A percentile compares a stretch with the other conserved stretches of the same genome.
Conservation (phyloP, 2,797 vertebrate species). For the Coendou prehensilis region DNA sequence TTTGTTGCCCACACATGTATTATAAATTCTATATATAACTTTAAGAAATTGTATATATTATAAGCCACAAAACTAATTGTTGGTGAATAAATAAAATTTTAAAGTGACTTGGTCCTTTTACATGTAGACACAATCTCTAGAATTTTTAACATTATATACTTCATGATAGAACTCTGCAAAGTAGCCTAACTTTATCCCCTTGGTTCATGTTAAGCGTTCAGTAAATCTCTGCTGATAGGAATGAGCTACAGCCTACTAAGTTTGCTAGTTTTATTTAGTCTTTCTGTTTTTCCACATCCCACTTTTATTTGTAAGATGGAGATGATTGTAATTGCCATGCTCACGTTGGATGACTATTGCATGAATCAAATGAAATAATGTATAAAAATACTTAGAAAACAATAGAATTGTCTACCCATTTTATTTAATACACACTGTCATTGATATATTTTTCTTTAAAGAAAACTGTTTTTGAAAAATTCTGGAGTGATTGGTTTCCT, state of each 20-base stretch:
- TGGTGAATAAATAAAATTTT: not conserved
- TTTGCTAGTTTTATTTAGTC: not conserved
- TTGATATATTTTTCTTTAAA: constrained; percentile 33
- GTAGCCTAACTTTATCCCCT: not conserved
- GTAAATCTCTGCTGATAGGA: not conserved
- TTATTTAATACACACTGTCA: not conserved
- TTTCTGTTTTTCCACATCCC: not conserved
- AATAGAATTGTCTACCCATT: not conserved
- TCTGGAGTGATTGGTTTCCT: not conserved
- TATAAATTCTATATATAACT: not conserved
- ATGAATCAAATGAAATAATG: not conserved
- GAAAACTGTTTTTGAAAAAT: not conserved
- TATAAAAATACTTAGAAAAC: not conserved
- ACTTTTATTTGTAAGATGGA: not conserved
- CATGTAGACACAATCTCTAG: not conserved
- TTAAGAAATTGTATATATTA: not conserved
- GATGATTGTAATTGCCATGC: not conserved
- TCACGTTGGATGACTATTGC: not conserved
- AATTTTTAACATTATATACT: not conserved
- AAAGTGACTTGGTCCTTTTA: not conserved
- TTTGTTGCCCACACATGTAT: not conserved
- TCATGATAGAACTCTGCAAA: not conserved
- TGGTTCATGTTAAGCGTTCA: not conserved
- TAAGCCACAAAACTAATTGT: not conserved
- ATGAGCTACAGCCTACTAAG: not conserved